Conservation (phyloP, 1,140 invertebrate genomes). For the Protaetia brevitarsis region DNA sequence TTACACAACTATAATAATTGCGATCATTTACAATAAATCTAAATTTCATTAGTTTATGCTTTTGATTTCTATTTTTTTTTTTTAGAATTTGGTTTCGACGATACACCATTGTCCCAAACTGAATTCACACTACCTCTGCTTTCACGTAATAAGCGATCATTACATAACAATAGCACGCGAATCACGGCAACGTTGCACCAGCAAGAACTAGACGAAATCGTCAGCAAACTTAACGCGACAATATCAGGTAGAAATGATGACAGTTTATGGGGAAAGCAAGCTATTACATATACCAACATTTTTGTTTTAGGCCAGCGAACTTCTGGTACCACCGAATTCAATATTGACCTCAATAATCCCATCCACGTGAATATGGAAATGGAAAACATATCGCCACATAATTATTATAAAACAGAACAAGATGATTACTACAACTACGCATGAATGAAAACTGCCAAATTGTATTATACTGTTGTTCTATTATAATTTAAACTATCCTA, state of each 20-base stretch:
- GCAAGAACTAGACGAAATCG: constrained; percentile 53
- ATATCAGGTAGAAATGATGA: constrained; percentile 48
- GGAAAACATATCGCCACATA: not conserved
- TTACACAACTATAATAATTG: no score
- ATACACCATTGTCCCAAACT: constrained; percentile 58
- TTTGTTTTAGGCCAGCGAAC: not conserved
- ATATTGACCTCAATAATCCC: constrained; percentile 57
- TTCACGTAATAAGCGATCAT: constrained; percentile 50
- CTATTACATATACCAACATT: not conserved
- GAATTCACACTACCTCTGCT: constrained; percentile 58
- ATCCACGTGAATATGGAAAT: constrained; percentile 57
- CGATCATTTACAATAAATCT: no score
- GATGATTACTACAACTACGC: constrained; percentile 21
- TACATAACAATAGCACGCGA: constrained; percentile 47
- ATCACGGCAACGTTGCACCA: constrained; percentile 53
- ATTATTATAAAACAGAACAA: constrained; percentile 11
- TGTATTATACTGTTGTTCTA: not conserved
- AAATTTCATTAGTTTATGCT: no score
- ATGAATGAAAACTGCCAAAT: constrained; percentile 12
- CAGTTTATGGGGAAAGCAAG: not conserved
- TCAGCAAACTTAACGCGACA: constrained; percentile 54
- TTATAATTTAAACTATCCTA: not conserved
- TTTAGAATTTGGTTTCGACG: constrained; percentile 63
- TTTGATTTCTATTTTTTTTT: no score
- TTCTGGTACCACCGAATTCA: constrained; percentile 40